These are phyloP conservation scores for Notolepis coatsorum DNA, from an alignment of 2,797 vertebrate genomes.

Conservation along the genomic window DNA sequence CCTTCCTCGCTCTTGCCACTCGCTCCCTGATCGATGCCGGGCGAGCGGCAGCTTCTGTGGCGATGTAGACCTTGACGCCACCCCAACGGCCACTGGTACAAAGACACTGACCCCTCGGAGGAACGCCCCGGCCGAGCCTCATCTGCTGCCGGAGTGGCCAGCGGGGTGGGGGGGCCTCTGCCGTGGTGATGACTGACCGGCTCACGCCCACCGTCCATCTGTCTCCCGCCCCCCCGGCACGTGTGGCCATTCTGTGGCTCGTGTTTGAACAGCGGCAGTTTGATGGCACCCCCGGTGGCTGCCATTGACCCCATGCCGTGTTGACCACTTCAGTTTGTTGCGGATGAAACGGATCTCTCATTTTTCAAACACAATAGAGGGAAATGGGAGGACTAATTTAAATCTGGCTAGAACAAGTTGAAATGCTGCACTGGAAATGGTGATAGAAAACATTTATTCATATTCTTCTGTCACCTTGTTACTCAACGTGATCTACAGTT, in stretches of 20 bases:
- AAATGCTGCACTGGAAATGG: background rate
- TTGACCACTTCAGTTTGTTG: conserved; percentile 58
- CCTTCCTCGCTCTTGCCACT: conserved; percentile 72
- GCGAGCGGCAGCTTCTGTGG: conserved; percentile 52
- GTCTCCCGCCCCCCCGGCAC: conserved; percentile 65
- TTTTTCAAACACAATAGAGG: conserved; percentile 32
- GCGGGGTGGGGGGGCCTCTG: conserved; percentile 35
- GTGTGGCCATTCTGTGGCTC: conserved; percentile 61
- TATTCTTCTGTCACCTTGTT: background rate
- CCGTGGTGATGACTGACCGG: conserved; percentile 40
- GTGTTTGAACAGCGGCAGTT: conserved; percentile 48
- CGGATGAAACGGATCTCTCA: conserved; percentile 33
- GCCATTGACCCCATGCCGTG: conserved; percentile 39
- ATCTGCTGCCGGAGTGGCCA: conserved; percentile 65
- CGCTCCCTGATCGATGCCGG: conserved; percentile 73
- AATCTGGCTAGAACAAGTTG: conserved; percentile 23
- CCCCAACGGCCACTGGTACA: conserved; percentile 47
- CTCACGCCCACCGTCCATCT: conserved; percentile 77
- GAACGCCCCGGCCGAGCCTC: conserved; percentile 46
- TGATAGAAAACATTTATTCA: background rate
- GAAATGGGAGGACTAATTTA: conserved; percentile 20
- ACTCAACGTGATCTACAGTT: background rate
- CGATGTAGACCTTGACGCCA: conserved; percentile 68
- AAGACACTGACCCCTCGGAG: conserved; percentile 58
- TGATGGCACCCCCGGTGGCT: conserved; percentile 40